Evolutionary conservation across 2,113 vertebrate species (phyloP).

Genomic region (Trogon surrucura): DNA sequence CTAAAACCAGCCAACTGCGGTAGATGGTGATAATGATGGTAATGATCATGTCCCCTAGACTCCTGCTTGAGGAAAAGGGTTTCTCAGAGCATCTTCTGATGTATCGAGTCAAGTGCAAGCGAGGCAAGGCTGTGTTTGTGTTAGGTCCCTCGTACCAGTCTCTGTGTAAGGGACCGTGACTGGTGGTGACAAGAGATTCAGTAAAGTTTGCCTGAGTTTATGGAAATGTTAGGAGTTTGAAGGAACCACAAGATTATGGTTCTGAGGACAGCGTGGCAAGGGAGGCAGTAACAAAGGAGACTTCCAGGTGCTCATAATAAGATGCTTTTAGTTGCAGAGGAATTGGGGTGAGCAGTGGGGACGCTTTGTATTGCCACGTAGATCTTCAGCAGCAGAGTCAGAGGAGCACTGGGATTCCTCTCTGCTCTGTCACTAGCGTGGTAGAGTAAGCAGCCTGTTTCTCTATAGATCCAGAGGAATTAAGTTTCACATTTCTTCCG

Average conservation of each 20-base stretch:
- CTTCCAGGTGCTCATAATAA: neutral
- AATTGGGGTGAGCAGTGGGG: neutral
- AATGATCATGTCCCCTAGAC: neutral
- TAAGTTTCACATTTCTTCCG: neutral
- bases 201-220: neutral
- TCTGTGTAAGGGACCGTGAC: neutral
- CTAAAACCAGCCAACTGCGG: neutral
- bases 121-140: neutral
- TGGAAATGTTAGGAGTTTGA: neutral
- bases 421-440: neutral
- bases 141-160: neutral
- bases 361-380: neutral
- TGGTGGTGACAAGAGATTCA: neutral
- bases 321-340: neutral
- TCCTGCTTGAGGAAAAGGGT: neutral
- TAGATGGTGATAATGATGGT: neutral
- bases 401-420: neutral
- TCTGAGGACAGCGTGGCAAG: neutral
- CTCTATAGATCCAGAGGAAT: neutral
- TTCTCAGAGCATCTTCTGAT: neutral
- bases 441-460: neutral
- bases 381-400: neutral
- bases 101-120: neutral
- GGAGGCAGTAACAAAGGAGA: neutral
- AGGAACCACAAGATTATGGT: neutral